phyloP scores from a whole-genome alignment of 2,888 invertebrate species.

The Caenorhabditis imperialis region DNA sequence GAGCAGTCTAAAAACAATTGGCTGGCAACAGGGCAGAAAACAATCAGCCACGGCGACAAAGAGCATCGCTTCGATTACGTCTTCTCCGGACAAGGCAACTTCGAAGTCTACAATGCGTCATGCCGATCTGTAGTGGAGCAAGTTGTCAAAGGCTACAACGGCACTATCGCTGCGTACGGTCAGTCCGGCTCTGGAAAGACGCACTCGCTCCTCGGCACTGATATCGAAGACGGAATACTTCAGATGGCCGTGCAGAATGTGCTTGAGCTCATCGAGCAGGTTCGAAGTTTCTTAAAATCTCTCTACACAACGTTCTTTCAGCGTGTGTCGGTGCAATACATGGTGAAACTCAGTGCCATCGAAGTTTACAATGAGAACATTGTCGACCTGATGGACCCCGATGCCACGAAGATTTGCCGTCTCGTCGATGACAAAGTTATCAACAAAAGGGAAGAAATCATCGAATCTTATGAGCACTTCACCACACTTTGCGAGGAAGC shows the following conservation, averaged over 20 bases:
- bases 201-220: constrained; percentile 10
- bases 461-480: constrained; percentile 12
- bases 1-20: not conserved
- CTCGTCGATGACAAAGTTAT: constrained; percentile 1
- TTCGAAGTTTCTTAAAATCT: not conserved
- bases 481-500: not conserved
- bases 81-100: constrained; percentile 1
- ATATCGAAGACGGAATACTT: constrained; percentile 1
- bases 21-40: not conserved
- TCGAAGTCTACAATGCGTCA: constrained; percentile 5
- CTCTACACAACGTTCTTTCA: too few species aligned
- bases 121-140: constrained; percentile 4
- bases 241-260: constrained; percentile 1
- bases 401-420: not conserved
- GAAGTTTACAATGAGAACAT: constrained; percentile 26
- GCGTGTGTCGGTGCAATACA: constrained; percentile 8
- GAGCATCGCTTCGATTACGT: constrained; percentile 10
- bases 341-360: constrained; percentile 14
- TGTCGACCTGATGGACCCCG: not conserved
- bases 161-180: constrained; percentile 20
- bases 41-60: not conserved
- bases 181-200: constrained; percentile 30
- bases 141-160: constrained; percentile 21
- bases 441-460: constrained; percentile 5
- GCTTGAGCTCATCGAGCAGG: constrained; percentile 6